Percentiles rank a stretch among this genome's conserved stretches.
These are phyloP conservation scores for Junonia oenone DNA, from an alignment of 2,888 invertebrate genomes.

Conservation along the genomic window DNA sequence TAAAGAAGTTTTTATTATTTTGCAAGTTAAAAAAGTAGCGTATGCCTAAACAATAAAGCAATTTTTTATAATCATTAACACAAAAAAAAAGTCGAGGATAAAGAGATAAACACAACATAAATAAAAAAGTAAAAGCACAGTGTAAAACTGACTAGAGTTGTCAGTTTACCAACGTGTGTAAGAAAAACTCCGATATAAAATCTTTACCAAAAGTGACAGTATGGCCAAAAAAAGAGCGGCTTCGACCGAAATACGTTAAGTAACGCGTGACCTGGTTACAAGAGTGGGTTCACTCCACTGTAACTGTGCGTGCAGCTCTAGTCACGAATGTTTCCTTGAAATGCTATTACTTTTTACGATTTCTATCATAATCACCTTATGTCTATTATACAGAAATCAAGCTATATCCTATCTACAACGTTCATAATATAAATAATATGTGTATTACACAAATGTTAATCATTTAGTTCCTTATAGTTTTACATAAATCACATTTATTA, in stretches of 20 bases:
- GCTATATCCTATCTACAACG: not conserved
- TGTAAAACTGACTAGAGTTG: not conserved
- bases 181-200: not conserved
- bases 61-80: too few relatives aligned
- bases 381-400: not conserved
- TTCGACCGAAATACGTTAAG: constrained; percentile 22
- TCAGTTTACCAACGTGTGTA: not conserved
- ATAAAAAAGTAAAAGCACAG: not conserved
- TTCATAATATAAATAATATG: not conserved
- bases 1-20: too few relatives aligned
- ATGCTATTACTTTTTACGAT: constrained; percentile 15
- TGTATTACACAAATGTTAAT: not conserved
- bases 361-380: constrained; percentile 6
- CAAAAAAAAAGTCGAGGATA: too few relatives aligned
- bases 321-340: constrained; percentile 29
- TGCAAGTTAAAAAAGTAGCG: too few relatives aligned
- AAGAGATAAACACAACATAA: not conserved
- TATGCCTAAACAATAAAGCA: too few relatives aligned
- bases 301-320: constrained; percentile 24
- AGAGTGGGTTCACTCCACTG: constrained; percentile 26
- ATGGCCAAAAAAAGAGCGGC: constrained; percentile 16
- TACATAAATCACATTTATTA: not conserved
- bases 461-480: not conserved
- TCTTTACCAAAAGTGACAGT: constrained; percentile 15
- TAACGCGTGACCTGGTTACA: constrained; percentile 36